These are phyloP conservation scores for Isotomurus palustris DNA, from an alignment of 2,888 invertebrate species.

Conservation along the genomic window DNA sequence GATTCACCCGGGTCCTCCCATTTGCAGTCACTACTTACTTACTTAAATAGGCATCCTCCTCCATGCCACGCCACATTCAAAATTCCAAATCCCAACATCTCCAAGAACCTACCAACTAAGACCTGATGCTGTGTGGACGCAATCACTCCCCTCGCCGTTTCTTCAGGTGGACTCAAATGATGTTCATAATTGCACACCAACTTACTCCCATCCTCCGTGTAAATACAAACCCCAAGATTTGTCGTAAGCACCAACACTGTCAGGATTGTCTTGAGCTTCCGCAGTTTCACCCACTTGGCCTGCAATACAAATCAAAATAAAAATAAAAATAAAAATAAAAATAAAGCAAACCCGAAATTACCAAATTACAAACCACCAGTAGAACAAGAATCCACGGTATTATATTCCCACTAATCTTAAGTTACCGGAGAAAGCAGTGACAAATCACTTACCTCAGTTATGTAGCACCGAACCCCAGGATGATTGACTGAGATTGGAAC, in stretches of 20 bases:
- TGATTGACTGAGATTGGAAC: conserved; percentile 9
- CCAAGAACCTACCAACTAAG: not conserved
- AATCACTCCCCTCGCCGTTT: not conserved
- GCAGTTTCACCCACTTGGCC: conserved; percentile 27
- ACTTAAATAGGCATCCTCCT: too few relatives aligned
- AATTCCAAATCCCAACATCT: too few relatives aligned
- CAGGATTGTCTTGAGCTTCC: conserved; percentile 9
- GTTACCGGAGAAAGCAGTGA: not conserved
- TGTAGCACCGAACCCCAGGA: not conserved
- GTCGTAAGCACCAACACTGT: not conserved
- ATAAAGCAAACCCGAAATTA: too few relatives aligned
- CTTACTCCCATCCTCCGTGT: conserved; percentile 6
- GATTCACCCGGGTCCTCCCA: too few relatives aligned
- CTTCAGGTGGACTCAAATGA: not conserved
- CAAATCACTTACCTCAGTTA: conserved; percentile 1
- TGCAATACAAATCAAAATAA: not conserved
- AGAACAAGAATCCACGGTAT: not conserved
- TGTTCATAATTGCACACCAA: not conserved
- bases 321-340: too few relatives aligned
- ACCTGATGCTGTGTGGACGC: not conserved
- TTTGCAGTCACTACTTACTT: too few relatives aligned
- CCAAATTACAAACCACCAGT: too few relatives aligned
- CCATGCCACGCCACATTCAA: too few relatives aligned
- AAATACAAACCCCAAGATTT: conserved; percentile 4
- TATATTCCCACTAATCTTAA: not conserved